These are phyloP conservation scores for Limanda limanda DNA, from an alignment of 2,113 vertebrate species.

Conservation along the genomic window DNA sequence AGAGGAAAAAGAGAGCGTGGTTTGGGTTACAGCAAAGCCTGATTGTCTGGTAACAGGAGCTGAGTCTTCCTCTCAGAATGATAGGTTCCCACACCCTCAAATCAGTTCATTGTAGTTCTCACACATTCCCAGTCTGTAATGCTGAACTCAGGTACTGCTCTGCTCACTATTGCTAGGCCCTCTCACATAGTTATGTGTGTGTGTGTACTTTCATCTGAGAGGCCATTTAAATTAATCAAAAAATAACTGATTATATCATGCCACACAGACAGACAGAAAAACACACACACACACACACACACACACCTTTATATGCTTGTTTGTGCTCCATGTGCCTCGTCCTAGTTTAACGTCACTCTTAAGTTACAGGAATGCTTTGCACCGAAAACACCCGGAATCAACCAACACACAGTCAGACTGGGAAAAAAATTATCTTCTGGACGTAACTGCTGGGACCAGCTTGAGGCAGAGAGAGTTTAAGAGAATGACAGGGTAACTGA, in stretches of 20 bases:
- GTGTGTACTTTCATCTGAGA: background rate
- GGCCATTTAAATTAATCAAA: background rate
- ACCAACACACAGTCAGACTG: background rate
- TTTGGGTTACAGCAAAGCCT: constrained; percentile 62
- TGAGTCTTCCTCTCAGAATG: constrained; percentile 53
- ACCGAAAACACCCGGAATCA: constrained; percentile 49
- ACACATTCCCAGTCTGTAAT: constrained; percentile 43
- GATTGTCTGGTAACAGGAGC: constrained; percentile 70
- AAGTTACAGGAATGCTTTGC: constrained; percentile 64
- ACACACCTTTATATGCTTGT: background rate
- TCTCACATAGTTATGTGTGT: background rate
- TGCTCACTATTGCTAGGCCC: background rate
- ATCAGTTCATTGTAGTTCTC: constrained; percentile 42
- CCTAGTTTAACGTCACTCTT: constrained; percentile 66
- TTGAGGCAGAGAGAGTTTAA: no score
- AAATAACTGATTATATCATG: background rate
- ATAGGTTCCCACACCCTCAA: constrained; percentile 79
- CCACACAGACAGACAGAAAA: background rate
- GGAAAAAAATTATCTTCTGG: background rate
- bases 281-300: background rate
- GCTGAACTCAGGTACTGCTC: constrained; percentile 30
- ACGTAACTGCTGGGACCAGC: background rate
- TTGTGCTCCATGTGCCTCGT: constrained; percentile 23
- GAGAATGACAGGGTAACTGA: background rate
- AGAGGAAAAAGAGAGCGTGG: constrained; percentile 34